These are phyloP conservation scores for Lerema accius DNA, from an alignment of 1,140 invertebrate species.

Conservation along the genomic window DNA sequence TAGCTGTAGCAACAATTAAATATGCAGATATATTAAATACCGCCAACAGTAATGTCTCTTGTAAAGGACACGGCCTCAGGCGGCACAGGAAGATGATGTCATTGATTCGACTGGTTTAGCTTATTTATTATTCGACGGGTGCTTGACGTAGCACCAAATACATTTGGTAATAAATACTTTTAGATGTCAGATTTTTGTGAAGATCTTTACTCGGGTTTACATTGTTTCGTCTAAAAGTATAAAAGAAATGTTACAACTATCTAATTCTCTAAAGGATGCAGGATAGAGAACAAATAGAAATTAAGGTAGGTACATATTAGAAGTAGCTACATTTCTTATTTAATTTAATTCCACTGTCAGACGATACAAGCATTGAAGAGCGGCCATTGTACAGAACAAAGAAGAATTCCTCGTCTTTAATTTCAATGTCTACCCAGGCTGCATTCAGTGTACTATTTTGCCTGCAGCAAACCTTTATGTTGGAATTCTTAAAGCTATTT, in stretches of 20 bases:
- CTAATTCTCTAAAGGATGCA: not conserved
- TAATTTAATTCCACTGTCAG: slow-evolving; percentile 33
- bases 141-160: slow-evolving; percentile 54
- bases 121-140: slow-evolving; percentile 76
- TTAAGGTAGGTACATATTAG: too few species aligned
- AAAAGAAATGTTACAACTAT: too few species aligned
- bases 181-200: slow-evolving; percentile 9
- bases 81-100: slow-evolving; percentile 78
- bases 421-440: slow-evolving; percentile 27
- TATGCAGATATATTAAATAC: slow-evolving; percentile 19
- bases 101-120: slow-evolving; percentile 77
- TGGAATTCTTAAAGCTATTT: slow-evolving; percentile 18
- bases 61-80: slow-evolving; percentile 67
- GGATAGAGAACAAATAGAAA: slow-evolving; percentile 19
- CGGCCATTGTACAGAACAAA: slow-evolving; percentile 31
- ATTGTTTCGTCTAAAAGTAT: too few species aligned
- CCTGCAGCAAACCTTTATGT: slow-evolving; percentile 30
- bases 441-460: slow-evolving; percentile 20
- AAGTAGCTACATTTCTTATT: slow-evolving; percentile 26
- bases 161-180: slow-evolving; percentile 36
- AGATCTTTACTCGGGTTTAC: not conserved
- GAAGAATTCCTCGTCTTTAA: slow-evolving; percentile 31
- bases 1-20: slow-evolving; percentile 29
- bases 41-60: slow-evolving; percentile 39
- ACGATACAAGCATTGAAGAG: slow-evolving; percentile 23